Conservation (phyloP, 2,888 invertebrate species). For the Aelia acuminata region DNA sequence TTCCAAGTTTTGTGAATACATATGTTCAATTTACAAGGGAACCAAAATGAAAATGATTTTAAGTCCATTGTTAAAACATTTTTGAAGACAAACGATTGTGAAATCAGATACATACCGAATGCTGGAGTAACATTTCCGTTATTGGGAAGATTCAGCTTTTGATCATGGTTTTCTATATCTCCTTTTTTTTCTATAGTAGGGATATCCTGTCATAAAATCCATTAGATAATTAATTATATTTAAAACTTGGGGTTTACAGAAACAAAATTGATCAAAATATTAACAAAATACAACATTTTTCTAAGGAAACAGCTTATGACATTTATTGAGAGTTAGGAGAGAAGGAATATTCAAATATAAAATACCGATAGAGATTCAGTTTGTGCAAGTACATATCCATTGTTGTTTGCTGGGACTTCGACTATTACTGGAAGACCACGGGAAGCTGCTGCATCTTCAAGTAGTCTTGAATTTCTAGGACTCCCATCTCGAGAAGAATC, state of each 20-base stretch:
- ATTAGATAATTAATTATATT: constrained; percentile 34
- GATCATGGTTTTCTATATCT: constrained; percentile 58
- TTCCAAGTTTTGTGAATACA: background rate
- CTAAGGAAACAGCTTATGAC: no score
- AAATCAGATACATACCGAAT: constrained; percentile 63
- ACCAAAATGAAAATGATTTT: background rate
- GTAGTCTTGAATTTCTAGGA: constrained; percentile 74
- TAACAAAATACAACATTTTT: no score
- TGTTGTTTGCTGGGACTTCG: constrained; percentile 66
- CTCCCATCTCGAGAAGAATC: constrained; percentile 76
- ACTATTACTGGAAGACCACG: constrained; percentile 64
- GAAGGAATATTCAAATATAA: constrained; percentile 2
- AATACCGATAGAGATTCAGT: constrained; percentile 65
- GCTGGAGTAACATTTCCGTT: constrained; percentile 67
- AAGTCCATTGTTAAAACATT: background rate
- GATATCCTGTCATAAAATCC: constrained; percentile 60
- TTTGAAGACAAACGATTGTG: background rate
- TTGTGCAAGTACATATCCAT: constrained; percentile 68
- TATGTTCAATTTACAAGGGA: background rate
- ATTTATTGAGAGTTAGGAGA: background rate
- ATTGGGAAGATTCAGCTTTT: constrained; percentile 62
- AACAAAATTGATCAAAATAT: background rate
- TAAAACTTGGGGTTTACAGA: background rate
- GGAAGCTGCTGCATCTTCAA: constrained; percentile 70
- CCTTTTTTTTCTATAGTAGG: constrained; percentile 62